Conservation (phyloP, 1,140 invertebrate genomes). For the Pogonomyrmex californicus region DNA sequence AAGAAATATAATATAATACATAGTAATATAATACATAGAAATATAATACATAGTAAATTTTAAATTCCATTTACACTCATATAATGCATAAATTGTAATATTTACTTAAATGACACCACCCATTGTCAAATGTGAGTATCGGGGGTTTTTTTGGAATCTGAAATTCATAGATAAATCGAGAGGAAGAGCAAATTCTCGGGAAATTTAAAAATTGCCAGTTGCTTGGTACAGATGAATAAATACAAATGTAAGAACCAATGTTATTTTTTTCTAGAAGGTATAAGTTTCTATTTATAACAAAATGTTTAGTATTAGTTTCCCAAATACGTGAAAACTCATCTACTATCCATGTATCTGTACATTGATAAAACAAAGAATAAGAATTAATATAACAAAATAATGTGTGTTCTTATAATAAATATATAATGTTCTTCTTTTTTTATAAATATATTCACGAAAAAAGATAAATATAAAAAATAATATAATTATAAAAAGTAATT, state of each 20-base stretch:
- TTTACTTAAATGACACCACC: constrained; percentile 24
- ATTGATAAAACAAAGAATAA: neutral
- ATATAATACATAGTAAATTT: neutral
- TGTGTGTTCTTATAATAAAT: neutral
- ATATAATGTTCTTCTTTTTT: neutral
- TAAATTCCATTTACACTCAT: neutral
- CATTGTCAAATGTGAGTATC: neutral
- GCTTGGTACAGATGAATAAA: too few species aligned
- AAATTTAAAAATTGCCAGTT: too few species aligned
- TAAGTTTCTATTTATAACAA: constrained; percentile 43
- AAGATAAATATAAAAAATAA: neutral
- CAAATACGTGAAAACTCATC: constrained; percentile 32
- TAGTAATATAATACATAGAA: too few species aligned
- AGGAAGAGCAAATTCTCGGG: neutral
- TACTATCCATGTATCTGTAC: constrained; percentile 67
- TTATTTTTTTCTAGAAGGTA: constrained; percentile 13
- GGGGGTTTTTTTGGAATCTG: neutral
- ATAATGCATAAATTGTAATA: constrained; percentile 9
- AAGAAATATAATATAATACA: too few species aligned
- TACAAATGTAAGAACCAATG: too few species aligned
- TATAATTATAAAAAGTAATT: too few species aligned
- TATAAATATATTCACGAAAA: constrained; percentile 4
- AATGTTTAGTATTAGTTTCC: constrained; percentile 59
- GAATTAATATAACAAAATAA: constrained; percentile 19
- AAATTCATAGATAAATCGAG: neutral